Evolutionary conservation across 2,888 invertebrate genomes (phyloP).

Genomic region (Pediacus dermestoides): DNA sequence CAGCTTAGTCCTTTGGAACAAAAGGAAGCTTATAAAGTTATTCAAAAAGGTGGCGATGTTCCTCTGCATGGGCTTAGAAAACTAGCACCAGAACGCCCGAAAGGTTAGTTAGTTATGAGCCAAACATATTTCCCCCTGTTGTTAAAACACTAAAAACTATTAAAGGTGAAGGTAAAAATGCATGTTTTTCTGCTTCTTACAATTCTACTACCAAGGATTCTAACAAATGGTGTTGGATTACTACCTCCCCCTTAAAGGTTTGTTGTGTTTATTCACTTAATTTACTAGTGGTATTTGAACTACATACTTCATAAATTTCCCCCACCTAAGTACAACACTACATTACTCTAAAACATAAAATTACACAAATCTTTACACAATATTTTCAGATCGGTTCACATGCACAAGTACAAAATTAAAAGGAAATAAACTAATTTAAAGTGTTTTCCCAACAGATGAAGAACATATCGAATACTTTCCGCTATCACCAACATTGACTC

Average conservation of each 20-base stretch:
- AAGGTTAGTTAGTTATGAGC: slow-evolving; percentile 53
- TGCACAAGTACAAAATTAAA: too few relatives aligned
- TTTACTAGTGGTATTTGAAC: too few relatives aligned
- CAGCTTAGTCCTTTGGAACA: slow-evolving; percentile 80
- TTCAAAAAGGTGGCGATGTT: slow-evolving; percentile 93
- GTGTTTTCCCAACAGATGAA: slow-evolving; percentile 58
- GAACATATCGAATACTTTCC: slow-evolving; percentile 78
- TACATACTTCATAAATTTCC: too few relatives aligned
- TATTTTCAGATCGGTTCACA: too few relatives aligned
- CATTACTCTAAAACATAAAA: too few relatives aligned
- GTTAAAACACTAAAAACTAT: slow-evolving; percentile 17
- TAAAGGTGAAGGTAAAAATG: slow-evolving; percentile 22
- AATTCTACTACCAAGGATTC: too few relatives aligned
- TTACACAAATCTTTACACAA: too few relatives aligned
- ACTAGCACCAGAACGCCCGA: slow-evolving; percentile 78
- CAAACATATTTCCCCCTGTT: slow-evolving; percentile 7
- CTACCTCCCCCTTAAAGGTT: too few relatives aligned
- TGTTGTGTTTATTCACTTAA: too few relatives aligned
- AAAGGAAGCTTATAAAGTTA: slow-evolving; percentile 77
- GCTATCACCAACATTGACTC: slow-evolving; percentile 74
- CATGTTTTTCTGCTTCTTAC: slow-evolving; percentile 17
- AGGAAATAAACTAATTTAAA: slow-evolving; percentile 13
- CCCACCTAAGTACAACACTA: too few relatives aligned
- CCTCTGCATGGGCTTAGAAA: slow-evolving; percentile 90
- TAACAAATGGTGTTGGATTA: too few relatives aligned